These are phyloP conservation scores for Lepidonotus clava DNA, from an alignment of 2,888 invertebrate species.

Conservation along the genomic window DNA sequence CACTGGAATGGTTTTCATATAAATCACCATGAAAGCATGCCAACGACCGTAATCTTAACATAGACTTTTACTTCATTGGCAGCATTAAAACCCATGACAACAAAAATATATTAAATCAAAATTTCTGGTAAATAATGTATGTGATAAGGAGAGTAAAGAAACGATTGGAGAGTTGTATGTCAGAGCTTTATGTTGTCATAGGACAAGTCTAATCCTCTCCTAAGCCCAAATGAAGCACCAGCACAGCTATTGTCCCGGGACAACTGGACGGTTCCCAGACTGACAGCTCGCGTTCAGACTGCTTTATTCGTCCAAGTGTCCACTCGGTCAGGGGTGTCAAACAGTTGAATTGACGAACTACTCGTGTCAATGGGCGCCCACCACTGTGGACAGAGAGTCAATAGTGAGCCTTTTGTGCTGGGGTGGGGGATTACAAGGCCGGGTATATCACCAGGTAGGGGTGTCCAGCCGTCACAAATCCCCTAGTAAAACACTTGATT, in stretches of 20 bases:
- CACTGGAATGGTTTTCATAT: too few species aligned
- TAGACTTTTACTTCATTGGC: too few species aligned
- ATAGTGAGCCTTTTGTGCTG: conserved; percentile 10
- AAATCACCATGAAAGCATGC: too few species aligned
- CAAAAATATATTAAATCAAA: too few species aligned
- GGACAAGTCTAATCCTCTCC: too few species aligned
- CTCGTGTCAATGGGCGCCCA: background rate
- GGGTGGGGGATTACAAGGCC: conserved; percentile 29
- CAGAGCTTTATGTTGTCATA: too few species aligned
- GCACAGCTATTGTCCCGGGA: background rate
- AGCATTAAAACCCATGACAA: too few species aligned
- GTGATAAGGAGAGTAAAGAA: too few species aligned
- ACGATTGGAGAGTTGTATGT: too few species aligned
- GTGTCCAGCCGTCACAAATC: background rate
- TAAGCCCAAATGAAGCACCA: background rate
- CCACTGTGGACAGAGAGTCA: conserved; percentile 5
- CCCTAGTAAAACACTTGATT: conserved; percentile 10
- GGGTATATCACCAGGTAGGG: conserved; percentile 24
- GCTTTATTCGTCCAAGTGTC: conserved; percentile 13
- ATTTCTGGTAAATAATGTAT: too few species aligned
- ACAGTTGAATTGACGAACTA: background rate
- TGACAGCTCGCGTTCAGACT: background rate
- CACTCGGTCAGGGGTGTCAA: conserved; percentile 22
- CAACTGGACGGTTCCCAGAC: conserved; percentile 46
- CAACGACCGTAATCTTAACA: too few species aligned